Percentiles rank a stretch among this genome's conserved stretches.
phyloP scores from a whole-genome alignment of 2,888 invertebrate genomes.

The Himalopsyche japonica region DNA sequence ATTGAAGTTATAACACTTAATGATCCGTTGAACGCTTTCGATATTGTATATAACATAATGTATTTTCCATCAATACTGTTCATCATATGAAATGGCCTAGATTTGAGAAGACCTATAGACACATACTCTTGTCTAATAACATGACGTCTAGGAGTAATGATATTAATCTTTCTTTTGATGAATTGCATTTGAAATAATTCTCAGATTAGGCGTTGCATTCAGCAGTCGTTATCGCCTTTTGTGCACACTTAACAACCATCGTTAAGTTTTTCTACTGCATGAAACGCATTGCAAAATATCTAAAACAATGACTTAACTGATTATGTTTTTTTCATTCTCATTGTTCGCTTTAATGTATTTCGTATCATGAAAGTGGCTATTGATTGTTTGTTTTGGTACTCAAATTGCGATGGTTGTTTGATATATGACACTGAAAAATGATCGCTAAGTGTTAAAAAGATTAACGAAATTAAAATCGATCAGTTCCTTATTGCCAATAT shows the following conservation, averaged over 20 bases:
- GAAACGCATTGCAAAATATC: constrained; percentile 3
- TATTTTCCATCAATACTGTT: not conserved
- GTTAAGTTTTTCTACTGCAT: not conserved
- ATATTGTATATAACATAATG: too few species aligned
- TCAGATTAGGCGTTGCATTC: not conserved
- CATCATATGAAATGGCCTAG: not conserved
- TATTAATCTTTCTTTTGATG: constrained; percentile 3
- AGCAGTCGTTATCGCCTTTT: not conserved
- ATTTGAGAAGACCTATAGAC: not conserved
- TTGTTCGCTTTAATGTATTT: not conserved
- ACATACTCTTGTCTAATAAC: not conserved
- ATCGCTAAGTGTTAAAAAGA: not conserved
- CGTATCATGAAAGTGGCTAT: not conserved
- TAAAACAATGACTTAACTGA: constrained; percentile 8
- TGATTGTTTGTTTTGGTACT: not conserved
- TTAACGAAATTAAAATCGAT: not conserved
- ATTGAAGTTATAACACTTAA: too few species aligned
- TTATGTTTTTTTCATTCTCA: constrained; percentile 16
- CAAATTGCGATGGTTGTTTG: constrained; percentile 26
- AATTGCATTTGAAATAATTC: not conserved
- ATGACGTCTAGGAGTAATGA: not conserved
- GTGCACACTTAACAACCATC: not conserved
- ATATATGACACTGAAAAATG: constrained; percentile 36
- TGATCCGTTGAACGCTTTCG: too few species aligned
- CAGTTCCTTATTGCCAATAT: not conserved